A percentile compares a stretch with the other conserved stretches of the same genome.
phyloP scores from a whole-genome alignment of 30 jellyfish, hydroid and myxozoan genomes.

The Cassiopea andromeda region DNA sequence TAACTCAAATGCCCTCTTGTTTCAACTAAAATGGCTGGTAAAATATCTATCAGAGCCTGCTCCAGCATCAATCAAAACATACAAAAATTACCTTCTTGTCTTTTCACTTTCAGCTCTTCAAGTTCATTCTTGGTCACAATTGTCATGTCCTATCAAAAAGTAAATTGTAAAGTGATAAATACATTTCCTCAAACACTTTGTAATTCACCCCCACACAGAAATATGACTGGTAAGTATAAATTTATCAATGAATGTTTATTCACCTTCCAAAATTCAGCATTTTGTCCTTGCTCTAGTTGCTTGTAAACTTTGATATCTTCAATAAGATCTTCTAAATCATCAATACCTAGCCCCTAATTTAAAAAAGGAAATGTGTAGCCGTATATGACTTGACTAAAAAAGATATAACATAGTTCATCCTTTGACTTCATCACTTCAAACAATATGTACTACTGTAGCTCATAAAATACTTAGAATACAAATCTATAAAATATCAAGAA shows the following conservation, averaged over 20 bases:
- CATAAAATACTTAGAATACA: too few species aligned
- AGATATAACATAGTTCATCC: too few species aligned
- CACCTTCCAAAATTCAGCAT: constrained; percentile 96
- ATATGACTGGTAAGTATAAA: not conserved
- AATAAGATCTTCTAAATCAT: constrained; percentile 94
- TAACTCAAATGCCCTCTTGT: too few species aligned
- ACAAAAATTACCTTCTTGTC: constrained; percentile 57
- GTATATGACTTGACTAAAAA: not conserved
- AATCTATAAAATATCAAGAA: too few species aligned
- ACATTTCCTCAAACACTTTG: not conserved
- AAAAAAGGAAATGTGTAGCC: not conserved
- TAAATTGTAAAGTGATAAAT: not conserved
- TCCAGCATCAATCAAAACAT: too few species aligned
- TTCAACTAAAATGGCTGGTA: too few species aligned
- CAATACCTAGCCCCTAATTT: constrained; percentile 89
- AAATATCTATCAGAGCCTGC: too few species aligned
- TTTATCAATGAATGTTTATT: not conserved
- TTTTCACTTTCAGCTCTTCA: constrained; percentile 57
- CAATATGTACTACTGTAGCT: too few species aligned
- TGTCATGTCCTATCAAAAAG: constrained; percentile 83
- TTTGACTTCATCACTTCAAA: too few species aligned
- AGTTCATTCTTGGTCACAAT: constrained; percentile 83
- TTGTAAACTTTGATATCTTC: constrained; percentile 94
- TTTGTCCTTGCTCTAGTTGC: constrained; percentile 86
- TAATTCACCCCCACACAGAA: not conserved